A percentile compares a stretch with the other conserved stretches of the same genome.
These are phyloP conservation scores for Cranoglanis bouderius DNA, from an alignment of 2,113 vertebrate species.

Conservation along the genomic window DNA sequence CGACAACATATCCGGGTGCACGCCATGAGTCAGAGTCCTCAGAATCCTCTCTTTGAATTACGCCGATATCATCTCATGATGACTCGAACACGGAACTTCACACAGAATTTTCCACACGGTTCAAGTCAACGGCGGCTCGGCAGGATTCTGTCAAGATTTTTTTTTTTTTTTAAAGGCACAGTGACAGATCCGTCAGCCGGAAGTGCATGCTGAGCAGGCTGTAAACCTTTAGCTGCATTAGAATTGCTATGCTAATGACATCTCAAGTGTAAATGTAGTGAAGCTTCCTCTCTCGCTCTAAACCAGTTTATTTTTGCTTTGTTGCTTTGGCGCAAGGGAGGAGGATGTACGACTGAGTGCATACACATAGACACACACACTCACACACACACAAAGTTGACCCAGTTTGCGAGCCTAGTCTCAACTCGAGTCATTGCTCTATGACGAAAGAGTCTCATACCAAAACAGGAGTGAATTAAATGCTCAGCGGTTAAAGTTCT, in stretches of 20 bases:
- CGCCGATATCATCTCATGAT: not conserved
- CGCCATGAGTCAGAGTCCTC: not conserved
- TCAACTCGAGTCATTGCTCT: not conserved
- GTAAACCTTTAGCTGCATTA: slow-evolving; percentile 20
- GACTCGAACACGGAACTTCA: not conserved
- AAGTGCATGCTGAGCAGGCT: not conserved
- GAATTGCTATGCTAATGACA: not conserved
- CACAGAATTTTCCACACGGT: not conserved
- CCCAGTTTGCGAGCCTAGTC: slow-evolving; percentile 8
- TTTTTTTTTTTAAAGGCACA: not conserved
- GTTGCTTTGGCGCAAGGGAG: not conserved
- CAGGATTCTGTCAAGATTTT: not conserved
- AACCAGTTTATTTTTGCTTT: slow-evolving; percentile 23
- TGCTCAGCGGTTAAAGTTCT: not conserved
- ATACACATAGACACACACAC: not conserved
- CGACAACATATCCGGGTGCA: not conserved
- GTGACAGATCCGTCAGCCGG: not conserved
- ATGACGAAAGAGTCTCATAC: not conserved
- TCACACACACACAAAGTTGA: slow-evolving; percentile 11
- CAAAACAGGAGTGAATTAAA: slow-evolving; percentile 10
- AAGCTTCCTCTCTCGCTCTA: not conserved
- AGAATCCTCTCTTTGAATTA: not conserved
- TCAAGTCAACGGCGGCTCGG: not conserved
- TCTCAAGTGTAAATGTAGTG: slow-evolving; percentile 8
- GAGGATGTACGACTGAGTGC: not conserved